phyloP scores from a whole-genome alignment of 2,888 invertebrate species.

The Chalcosyrphus nemorum region DNA sequence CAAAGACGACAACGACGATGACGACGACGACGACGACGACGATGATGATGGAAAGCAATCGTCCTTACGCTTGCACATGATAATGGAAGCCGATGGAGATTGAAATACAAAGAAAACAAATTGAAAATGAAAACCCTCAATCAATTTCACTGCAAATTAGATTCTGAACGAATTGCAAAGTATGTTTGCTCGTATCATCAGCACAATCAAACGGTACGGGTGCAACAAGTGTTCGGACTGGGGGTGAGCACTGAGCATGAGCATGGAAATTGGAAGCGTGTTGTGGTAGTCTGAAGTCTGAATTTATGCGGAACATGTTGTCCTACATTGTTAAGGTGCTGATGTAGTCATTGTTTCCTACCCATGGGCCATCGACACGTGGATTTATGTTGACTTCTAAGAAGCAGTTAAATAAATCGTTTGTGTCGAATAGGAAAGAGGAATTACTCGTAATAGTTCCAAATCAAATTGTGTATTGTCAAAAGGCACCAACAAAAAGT shows the following conservation, averaged over 20 bases:
- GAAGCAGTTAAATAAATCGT: no score
- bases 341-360: background rate
- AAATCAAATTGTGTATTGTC: no score
- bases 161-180: conserved; percentile 60
- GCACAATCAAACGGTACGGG: background rate
- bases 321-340: conserved; percentile 1
- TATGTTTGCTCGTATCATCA: conserved; percentile 40
- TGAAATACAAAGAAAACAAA: conserved; percentile 62
- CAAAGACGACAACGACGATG: background rate
- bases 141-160: conserved; percentile 71
- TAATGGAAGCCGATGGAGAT: conserved; percentile 42
- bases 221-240: conserved; percentile 2
- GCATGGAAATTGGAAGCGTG: conserved; percentile 10
- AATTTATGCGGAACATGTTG: background rate
- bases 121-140: conserved; percentile 69
- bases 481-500: no score
- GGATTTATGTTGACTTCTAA: no score
- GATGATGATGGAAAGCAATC: conserved; percentile 25
- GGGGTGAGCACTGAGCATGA: no score
- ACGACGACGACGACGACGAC: background rate
- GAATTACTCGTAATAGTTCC: no score
- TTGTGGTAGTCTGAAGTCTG: background rate
- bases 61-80: conserved; percentile 37
- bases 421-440: no score
- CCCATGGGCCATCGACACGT: no score